Evolutionary conservation across 2,113 vertebrate species (phyloP), one percentile per base, ranked within the genome.

Genomic region (Xiphorhynchus elegans): DNA sequence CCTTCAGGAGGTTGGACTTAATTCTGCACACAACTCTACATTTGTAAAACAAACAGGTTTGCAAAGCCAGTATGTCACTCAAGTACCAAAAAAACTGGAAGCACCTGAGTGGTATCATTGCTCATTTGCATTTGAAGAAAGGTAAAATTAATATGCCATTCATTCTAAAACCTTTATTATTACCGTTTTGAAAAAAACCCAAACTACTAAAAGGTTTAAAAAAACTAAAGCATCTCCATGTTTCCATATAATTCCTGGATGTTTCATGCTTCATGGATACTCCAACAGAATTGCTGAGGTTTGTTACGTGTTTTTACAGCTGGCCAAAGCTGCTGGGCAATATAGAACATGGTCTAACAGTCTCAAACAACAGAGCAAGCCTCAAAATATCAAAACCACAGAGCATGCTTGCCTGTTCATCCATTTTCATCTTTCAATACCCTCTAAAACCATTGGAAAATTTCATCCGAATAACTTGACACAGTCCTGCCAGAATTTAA

Each of bases 111-210:
- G 3, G 16, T 46, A 46, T 25, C 47, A 47, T 13, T 79, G 39
- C 17, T 70, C 0, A 2, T 67, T 53, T 49, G 62, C 42, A 46
- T 86, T 64, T 70, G 63, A 96, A 84, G n/a, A 50, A 56, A 39
- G 6, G 17, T 12, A 84, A 31, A 87, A 92, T 74, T 70, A 84
- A 84, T 26, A 31, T 1, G 63, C 17, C 18, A 31, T 62, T 87
- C 37, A 31, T 69, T 52, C 37, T 58, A 64, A 89, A 91, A 62
- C 14, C 17, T 60, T 44, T 53, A 37, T 42, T 62, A 69, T 29
- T 24, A 55, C 24, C 12, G 53, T 72, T 64, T n/a, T 3, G 0
- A 10, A 56, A n/a, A 68, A 10, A 56, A 29, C 0, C 17, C 7
- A 1, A 44, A 66, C 37, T 75, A 67, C 16, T 10, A 10, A 46